A percentile compares a stretch with the other conserved stretches of the same genome.
Conservation (phyloP, 2,113 vertebrate genomes). For the Amblyornis subalaris region DNA sequence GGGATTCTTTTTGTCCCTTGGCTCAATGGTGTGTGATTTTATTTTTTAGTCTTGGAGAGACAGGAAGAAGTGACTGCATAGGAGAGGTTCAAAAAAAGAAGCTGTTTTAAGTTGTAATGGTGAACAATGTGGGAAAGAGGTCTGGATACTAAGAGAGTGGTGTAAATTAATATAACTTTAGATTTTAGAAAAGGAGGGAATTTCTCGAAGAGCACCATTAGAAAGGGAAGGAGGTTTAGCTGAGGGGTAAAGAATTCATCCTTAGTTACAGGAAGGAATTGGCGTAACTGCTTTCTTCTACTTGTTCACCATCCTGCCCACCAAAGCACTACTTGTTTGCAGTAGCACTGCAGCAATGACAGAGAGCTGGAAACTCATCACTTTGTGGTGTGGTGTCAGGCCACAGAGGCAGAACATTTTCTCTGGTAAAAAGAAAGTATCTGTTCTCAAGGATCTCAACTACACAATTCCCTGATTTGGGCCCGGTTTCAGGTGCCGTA, state of each 20-base stretch:
- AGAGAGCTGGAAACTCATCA: not conserved
- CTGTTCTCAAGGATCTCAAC: not conserved
- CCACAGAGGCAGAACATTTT: not conserved
- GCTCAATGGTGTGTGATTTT: not conserved
- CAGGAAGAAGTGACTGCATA: not conserved
- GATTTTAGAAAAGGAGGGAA: not conserved
- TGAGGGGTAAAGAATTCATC: not conserved
- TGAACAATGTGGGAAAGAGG: not conserved
- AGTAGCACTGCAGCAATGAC: not conserved
- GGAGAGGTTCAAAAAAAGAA: not conserved
- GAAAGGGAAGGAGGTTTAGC: not conserved
- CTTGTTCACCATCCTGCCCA: not conserved
- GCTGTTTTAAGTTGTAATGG: not conserved
- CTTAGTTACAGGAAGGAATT: not conserved
- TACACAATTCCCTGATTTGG: not conserved
- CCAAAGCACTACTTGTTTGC: not conserved
- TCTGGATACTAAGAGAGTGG: not conserved
- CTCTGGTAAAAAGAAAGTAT: not conserved
- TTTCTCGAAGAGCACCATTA: not conserved
- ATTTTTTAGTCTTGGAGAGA: not conserved
- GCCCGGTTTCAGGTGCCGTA: slow-evolving; percentile 23
- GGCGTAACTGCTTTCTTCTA: not conserved
- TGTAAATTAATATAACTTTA: not conserved
- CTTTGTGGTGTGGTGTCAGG: not conserved
- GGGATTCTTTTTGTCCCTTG: not conserved